These are phyloP conservation scores for Sakesphorus luctuosus DNA, from an alignment of 2,113 vertebrate species.

Conservation along the genomic window DNA sequence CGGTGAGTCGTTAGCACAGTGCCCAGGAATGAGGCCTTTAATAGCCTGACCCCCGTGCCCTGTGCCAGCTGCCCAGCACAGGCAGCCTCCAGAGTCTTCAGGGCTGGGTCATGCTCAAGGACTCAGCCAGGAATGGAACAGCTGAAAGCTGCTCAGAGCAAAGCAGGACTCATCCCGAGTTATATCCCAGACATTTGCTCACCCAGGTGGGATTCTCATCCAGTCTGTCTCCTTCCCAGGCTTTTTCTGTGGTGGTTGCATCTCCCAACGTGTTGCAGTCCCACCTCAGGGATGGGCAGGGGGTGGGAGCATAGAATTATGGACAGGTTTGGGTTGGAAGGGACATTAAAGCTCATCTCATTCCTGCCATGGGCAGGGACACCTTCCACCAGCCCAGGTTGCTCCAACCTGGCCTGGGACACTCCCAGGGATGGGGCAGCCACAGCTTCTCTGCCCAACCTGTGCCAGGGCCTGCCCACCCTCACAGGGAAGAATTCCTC, in stretches of 20 bases:
- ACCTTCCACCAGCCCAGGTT: rapidly evolving
- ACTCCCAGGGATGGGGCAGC: background rate
- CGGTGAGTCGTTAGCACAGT: background rate
- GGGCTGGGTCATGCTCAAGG: background rate
- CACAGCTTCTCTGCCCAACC: background rate
- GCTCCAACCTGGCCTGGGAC: rapidly evolving
- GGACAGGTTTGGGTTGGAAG: background rate
- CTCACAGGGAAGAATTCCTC: rapidly evolving
- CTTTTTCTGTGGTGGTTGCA: rapidly evolving
- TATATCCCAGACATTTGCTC: background rate
- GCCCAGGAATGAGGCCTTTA: background rate
- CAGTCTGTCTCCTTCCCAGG: background rate
- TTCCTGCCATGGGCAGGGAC: background rate
- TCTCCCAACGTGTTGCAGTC: background rate
- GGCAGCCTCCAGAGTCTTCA: background rate
- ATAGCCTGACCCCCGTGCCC: background rate
- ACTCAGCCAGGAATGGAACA: background rate
- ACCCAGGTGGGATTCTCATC: rapidly evolving
- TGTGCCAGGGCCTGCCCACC: rapidly evolving
- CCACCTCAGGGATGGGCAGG: background rate
- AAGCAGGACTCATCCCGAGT: rapidly evolving
- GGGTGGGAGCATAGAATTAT: background rate
- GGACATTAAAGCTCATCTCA: rapidly evolving
- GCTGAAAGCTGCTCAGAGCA: rapidly evolving
- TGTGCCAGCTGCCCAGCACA: background rate